phyloP scores from a whole-genome alignment of 2,888 invertebrate genomes.

The Eurytoma adleriae region DNA sequence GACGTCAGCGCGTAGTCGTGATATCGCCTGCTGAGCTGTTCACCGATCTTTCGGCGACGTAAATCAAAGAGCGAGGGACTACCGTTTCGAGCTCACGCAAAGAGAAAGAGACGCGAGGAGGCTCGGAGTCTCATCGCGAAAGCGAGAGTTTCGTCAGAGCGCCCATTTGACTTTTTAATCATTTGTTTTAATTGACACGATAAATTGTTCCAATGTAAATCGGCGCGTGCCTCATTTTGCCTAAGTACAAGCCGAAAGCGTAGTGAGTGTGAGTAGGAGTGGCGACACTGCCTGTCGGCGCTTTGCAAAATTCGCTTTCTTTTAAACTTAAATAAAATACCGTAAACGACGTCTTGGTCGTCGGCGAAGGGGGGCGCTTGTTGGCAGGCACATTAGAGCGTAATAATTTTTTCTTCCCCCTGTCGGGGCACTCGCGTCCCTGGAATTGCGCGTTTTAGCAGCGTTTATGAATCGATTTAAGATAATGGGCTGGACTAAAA shows the following conservation, averaged over 20 bases:
- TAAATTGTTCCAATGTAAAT: conserved; percentile 32
- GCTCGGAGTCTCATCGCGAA: not conserved
- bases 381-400: no score
- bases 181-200: conserved; percentile 44
- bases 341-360: no score
- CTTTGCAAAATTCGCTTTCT: not conserved
- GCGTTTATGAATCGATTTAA: conserved; percentile 37
- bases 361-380: no score
- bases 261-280: not conserved
- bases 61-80: not conserved
- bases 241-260: not conserved
- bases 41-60: not conserved
- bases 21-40: not conserved
- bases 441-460: conserved; percentile 15
- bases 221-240: not conserved
- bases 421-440: not conserved
- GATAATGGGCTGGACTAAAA: conserved; percentile 40
- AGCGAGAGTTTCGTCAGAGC: conserved; percentile 18
- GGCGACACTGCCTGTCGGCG: not conserved
- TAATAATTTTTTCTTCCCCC: not conserved
- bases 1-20: conserved; percentile 19
- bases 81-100: not conserved
- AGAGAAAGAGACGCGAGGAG: not conserved
- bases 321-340: conserved; percentile 30
- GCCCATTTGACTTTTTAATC: conserved; percentile 48